Evolutionary conservation across 2,797 vertebrate species (phyloP).

Genomic region (Oceanodroma leucorhoa): DNA sequence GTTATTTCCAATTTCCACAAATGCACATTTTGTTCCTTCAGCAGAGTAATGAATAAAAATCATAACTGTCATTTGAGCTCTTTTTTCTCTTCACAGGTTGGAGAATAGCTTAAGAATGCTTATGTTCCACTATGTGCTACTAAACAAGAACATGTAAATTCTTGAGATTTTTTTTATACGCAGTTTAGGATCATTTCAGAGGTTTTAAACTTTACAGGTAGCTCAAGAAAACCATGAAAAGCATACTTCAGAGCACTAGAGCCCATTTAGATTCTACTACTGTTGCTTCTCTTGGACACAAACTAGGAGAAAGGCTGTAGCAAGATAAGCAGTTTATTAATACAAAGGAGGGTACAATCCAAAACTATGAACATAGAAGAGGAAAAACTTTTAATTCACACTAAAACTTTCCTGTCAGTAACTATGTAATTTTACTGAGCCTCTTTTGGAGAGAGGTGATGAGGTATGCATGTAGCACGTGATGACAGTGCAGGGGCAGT

Average conservation of each 20-base stretch:
- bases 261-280: not conserved
- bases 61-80: not conserved
- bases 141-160: not conserved
- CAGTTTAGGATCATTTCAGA: not conserved
- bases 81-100: not conserved
- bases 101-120: not conserved
- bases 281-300: not conserved
- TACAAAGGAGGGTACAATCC: not conserved
- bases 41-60: not conserved
- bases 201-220: not conserved
- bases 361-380: not conserved
- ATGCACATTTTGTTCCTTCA: not conserved
- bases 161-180: not conserved
- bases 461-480: not conserved
- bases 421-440: not conserved
- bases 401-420: not conserved
- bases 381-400: not conserved
- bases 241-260: not conserved
- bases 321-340: not conserved
- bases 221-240: not conserved
- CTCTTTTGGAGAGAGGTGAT: not conserved
- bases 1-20: not conserved
- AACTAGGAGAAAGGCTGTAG: not conserved
- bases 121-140: not conserved
- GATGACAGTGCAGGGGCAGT: not conserved